Percentiles rank a stretch among this genome's conserved stretches.
phyloP scores from a whole-genome alignment of 2,797 vertebrate species.

The Pantherophis alleghaniensis region DNA sequence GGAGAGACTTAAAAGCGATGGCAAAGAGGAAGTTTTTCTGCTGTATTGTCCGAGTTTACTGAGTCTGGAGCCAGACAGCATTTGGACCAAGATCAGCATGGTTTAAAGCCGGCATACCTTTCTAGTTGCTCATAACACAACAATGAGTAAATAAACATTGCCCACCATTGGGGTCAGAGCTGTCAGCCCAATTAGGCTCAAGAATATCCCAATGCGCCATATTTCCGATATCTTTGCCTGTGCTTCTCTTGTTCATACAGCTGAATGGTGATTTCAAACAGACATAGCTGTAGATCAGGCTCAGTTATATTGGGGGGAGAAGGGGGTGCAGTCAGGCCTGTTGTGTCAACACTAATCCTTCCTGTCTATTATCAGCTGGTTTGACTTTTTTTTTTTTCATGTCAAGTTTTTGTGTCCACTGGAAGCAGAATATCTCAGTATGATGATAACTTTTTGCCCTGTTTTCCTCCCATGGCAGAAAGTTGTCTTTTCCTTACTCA shows the following conservation, averaged over 20 bases:
- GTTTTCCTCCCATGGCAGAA: conserved; percentile 50
- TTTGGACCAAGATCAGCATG: conserved; percentile 79
- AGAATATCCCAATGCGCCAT: conserved; percentile 62
- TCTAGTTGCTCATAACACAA: conserved; percentile 82
- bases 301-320: conserved; percentile 53
- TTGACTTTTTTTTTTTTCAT: conserved; percentile 73
- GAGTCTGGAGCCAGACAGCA: conserved; percentile 83
- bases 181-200: conserved; percentile 86
- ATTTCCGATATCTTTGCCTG: conserved; percentile 76
- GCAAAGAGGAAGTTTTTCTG: conserved; percentile 74
- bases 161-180: conserved; percentile 74
- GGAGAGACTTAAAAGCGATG: conserved; percentile 67
- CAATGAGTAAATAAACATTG: conserved; percentile 89
- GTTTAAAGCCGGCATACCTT: conserved; percentile 79
- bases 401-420: conserved; percentile 71
- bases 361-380: conserved; percentile 79
- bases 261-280: conserved; percentile 55
- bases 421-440: conserved; percentile 67
- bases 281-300: conserved; percentile 39
- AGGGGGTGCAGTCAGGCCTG: conserved; percentile 51
- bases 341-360: conserved; percentile 85
- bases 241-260: conserved; percentile 59
- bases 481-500: conserved; percentile 46
- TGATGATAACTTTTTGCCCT: conserved; percentile 67
- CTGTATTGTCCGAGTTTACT: conserved; percentile 73